A percentile compares a stretch with the other conserved stretches of the same genome.
Evolutionary conservation across 2,113 vertebrate species (phyloP).

Genomic region (Malurus alboscapulatus): DNA sequence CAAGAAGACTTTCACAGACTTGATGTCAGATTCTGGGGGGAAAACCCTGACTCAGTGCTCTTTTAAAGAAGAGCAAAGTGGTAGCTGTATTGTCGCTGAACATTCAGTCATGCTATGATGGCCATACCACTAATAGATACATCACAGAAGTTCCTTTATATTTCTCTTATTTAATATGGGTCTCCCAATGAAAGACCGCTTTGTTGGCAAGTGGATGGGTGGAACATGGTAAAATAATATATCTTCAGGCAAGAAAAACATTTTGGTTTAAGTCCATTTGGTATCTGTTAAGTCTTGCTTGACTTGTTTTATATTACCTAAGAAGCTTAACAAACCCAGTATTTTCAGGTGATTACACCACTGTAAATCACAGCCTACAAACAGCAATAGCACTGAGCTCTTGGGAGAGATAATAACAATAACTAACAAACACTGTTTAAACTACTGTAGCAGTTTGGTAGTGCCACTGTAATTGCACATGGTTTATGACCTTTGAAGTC

Average conservation of each 20-base stretch:
- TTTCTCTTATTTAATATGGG: neutral
- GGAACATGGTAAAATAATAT: neutral
- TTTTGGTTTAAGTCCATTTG: neutral
- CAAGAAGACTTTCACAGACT: neutral
- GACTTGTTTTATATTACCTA: neutral
- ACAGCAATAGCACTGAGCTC: neutral
- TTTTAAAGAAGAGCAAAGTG: neutral
- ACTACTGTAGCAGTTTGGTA: neutral
- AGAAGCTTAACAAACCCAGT: neutral
- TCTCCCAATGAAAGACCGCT: neutral
- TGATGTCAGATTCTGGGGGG: neutral
- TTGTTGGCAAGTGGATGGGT: neutral
- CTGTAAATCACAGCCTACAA: slow-evolving; percentile 17
- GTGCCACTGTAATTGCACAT: neutral
- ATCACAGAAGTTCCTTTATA: neutral
- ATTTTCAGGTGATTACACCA: neutral
- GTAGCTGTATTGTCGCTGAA: neutral
- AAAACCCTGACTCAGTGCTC: neutral
- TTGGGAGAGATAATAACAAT: neutral
- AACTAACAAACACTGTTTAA: neutral
- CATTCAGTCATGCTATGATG: neutral
- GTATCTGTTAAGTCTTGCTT: neutral
- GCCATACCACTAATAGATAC: neutral
- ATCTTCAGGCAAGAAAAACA: neutral
- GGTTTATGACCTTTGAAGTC: neutral